Percentiles rank a stretch among this genome's conserved stretches.
These are phyloP conservation scores for Heliconius ethilla DNA, from an alignment of 2,888 invertebrate species.

Conservation along the genomic window DNA sequence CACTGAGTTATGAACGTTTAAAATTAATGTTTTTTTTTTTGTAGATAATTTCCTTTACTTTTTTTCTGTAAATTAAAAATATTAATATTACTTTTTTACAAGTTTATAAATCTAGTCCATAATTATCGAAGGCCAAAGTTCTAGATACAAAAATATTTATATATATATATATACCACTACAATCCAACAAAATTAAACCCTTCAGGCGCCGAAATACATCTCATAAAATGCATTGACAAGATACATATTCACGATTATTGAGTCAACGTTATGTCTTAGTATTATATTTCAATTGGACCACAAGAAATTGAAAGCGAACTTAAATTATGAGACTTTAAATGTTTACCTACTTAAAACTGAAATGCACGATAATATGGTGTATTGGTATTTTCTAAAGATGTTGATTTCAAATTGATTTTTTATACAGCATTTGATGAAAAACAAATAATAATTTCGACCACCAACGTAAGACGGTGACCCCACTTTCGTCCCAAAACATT, in stretches of 20 bases:
- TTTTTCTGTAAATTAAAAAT: background rate
- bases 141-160: no score
- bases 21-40: background rate
- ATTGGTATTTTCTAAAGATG: background rate
- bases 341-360: constrained; percentile 8
- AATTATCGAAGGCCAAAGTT: no score
- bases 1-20: no score
- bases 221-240: constrained; percentile 51
- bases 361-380: background rate
- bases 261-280: constrained; percentile 66
- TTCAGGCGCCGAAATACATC: constrained; percentile 28
- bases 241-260: constrained; percentile 65
- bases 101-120: no score
- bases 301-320: constrained; percentile 61
- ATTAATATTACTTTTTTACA: background rate
- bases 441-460: no score
- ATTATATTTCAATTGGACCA: constrained; percentile 69
- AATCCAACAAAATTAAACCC: constrained; percentile 20
- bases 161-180: background rate
- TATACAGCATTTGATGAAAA: background rate
- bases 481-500: no score
- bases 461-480: no score
- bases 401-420: background rate
- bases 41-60: background rate
- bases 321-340: constrained; percentile 48